Conservation (phyloP, 2,113 vertebrate species). For the Odontophorus gujanensis region DNA sequence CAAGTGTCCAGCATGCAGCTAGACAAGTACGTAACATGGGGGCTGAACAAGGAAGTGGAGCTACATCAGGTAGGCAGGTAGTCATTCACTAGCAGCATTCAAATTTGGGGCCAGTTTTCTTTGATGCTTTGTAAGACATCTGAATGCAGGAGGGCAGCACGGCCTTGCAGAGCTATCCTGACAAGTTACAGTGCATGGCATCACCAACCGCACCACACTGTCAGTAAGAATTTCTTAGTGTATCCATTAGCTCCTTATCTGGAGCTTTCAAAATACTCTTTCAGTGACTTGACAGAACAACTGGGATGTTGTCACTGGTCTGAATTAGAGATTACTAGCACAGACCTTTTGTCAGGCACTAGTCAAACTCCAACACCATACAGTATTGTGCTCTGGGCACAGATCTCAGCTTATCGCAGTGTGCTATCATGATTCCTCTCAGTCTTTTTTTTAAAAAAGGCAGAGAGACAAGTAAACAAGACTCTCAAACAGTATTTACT, state of each 20-base stretch:
- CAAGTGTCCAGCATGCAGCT: background rate
- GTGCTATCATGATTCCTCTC: background rate
- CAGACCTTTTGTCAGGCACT: background rate
- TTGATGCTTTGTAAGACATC: background rate
- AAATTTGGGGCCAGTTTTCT: background rate
- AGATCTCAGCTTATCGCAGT: background rate
- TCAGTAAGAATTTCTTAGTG: background rate
- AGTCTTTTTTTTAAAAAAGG: background rate
- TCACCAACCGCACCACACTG: background rate
- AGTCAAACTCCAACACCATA: background rate
- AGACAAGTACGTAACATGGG: background rate
- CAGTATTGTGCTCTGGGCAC: background rate
- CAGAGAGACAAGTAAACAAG: background rate
- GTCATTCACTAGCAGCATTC: background rate
- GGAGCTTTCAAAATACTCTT: background rate
- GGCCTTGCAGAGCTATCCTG: background rate
- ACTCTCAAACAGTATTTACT: background rate
- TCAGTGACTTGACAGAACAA: background rate
- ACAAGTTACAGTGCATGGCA: background rate
- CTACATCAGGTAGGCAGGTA: background rate
- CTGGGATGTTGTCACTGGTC: background rate
- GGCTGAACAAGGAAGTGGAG: background rate
- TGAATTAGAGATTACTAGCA: background rate
- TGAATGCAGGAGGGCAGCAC: background rate
- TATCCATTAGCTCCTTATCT: background rate